These are phyloP conservation scores for Trichoplusia ni DNA, from an alignment of 1,140 invertebrate genomes.

Conservation along the genomic window DNA sequence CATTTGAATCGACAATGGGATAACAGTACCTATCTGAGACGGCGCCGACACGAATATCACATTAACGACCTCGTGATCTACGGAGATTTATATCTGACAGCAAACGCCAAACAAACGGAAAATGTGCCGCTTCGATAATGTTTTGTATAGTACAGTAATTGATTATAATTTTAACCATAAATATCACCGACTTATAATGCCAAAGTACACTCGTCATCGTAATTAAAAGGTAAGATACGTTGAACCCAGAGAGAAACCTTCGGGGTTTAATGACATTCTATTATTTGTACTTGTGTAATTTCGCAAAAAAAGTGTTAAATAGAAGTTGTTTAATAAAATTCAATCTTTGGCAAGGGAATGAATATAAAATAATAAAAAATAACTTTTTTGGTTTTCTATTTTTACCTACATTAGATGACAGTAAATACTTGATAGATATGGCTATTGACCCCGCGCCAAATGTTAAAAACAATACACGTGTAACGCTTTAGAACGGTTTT, in stretches of 20 bases:
- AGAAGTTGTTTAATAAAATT: no score
- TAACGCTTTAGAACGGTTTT: slow-evolving; percentile 56
- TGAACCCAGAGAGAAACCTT: no score
- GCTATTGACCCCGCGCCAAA: slow-evolving; percentile 69
- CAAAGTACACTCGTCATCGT: not conserved
- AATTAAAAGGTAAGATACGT: no score
- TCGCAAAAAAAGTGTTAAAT: no score
- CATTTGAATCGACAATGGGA: slow-evolving; percentile 72
- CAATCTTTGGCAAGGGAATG: no score
- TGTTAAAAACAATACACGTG: slow-evolving; percentile 71
- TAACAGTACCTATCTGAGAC: slow-evolving; percentile 69
- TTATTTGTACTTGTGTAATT: no score
- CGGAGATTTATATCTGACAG: slow-evolving; percentile 75
- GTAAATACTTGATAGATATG: slow-evolving; percentile 58
- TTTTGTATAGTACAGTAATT: slow-evolving; percentile 23
- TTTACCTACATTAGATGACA: slow-evolving; percentile 37
- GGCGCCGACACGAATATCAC: slow-evolving; percentile 78
- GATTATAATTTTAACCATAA: slow-evolving; percentile 1
- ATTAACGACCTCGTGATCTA: slow-evolving; percentile 78
- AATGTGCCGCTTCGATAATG: slow-evolving; percentile 26
- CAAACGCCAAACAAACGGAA: slow-evolving; percentile 45
- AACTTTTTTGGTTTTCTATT: slow-evolving; percentile 41
- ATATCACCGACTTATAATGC: not conserved
- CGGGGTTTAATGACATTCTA: no score
- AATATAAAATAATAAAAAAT: no score